These are phyloP conservation scores for Acrossocheilus fasciatus DNA, from an alignment of 2,797 vertebrate genomes.

Conservation along the genomic window DNA sequence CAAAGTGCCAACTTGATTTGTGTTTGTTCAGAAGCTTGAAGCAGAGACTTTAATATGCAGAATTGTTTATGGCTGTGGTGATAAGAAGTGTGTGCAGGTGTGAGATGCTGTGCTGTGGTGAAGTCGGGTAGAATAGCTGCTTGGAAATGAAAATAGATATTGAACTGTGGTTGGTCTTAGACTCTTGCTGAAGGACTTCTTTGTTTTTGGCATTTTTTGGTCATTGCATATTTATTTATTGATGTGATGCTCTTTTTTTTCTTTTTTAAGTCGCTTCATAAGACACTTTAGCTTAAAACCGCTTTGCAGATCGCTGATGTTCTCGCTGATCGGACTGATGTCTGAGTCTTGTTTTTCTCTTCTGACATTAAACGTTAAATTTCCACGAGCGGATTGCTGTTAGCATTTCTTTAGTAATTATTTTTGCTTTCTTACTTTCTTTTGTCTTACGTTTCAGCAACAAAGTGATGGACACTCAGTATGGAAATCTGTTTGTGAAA, in stretches of 20 bases:
- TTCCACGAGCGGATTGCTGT: slow-evolving; percentile 71
- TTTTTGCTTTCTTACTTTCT: slow-evolving; percentile 62
- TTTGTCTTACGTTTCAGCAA: slow-evolving; percentile 68
- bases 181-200: neutral
- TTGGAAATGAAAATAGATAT: slow-evolving; percentile 2
- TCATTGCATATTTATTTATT: slow-evolving; percentile 16
- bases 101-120: neutral
- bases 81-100: neutral
- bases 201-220: slow-evolving; percentile 8
- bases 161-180: neutral
- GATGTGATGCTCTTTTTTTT: neutral
- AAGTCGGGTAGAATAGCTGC: slow-evolving; percentile 3
- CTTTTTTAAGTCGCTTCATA: neutral
- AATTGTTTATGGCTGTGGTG: neutral
- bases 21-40: slow-evolving; percentile 49
- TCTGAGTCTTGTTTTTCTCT: slow-evolving; percentile 39
- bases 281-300: slow-evolving; percentile 17
- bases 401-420: slow-evolving; percentile 59
- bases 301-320: slow-evolving; percentile 3
- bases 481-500: slow-evolving; percentile 62
- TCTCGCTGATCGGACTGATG: neutral
- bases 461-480: slow-evolving; percentile 55
- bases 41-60: neutral
- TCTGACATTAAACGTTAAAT: slow-evolving; percentile 48
- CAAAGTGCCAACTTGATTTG: slow-evolving; percentile 61